Evolutionary conservation across 2,797 vertebrate species (phyloP).

Genomic region (Cyclopterus lumpus): DNA sequence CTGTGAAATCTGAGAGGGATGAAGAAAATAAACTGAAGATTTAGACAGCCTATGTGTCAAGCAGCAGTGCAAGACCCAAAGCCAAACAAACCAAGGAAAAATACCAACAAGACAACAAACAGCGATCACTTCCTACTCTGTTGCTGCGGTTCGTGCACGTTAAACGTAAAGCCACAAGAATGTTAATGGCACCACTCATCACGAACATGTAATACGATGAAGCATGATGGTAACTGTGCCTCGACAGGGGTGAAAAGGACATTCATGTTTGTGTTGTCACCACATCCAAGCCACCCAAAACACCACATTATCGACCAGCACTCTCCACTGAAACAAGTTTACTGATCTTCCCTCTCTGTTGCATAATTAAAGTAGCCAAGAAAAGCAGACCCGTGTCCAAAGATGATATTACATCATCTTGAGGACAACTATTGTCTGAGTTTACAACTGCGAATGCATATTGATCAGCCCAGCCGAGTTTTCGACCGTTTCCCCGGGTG

Average conservation of each 20-base stretch:
- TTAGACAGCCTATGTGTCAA: slow-evolving; percentile 39
- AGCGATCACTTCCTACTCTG: not conserved
- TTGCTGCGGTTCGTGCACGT: not conserved
- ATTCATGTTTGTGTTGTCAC: slow-evolving; percentile 52
- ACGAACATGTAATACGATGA: slow-evolving; percentile 38
- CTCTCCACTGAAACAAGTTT: slow-evolving; percentile 57
- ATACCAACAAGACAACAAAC: not conserved
- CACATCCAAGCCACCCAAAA: slow-evolving; percentile 57
- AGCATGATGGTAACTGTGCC: not conserved
- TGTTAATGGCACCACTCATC: slow-evolving; percentile 12
- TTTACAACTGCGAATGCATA: slow-evolving; percentile 68
- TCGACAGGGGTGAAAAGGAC: slow-evolving; percentile 30
- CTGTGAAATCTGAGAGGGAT: slow-evolving; percentile 34
- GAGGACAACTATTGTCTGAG: slow-evolving; percentile 65
- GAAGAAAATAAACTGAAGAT: slow-evolving; percentile 46
- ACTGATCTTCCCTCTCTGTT: slow-evolving; percentile 68
- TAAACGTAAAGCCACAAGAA: not conserved
- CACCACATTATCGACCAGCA: slow-evolving; percentile 69
- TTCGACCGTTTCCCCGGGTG: slow-evolving; percentile 33
- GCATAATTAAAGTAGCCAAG: slow-evolving; percentile 82
- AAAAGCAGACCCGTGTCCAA: slow-evolving; percentile 63
- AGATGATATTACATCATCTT: slow-evolving; percentile 75
- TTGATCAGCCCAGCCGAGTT: slow-evolving; percentile 48
- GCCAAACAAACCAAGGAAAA: slow-evolving; percentile 16
- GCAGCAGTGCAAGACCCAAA: slow-evolving; percentile 34